phyloP scores from a whole-genome alignment of 2,113 vertebrate species.

The Notarius lentiginosus region DNA sequence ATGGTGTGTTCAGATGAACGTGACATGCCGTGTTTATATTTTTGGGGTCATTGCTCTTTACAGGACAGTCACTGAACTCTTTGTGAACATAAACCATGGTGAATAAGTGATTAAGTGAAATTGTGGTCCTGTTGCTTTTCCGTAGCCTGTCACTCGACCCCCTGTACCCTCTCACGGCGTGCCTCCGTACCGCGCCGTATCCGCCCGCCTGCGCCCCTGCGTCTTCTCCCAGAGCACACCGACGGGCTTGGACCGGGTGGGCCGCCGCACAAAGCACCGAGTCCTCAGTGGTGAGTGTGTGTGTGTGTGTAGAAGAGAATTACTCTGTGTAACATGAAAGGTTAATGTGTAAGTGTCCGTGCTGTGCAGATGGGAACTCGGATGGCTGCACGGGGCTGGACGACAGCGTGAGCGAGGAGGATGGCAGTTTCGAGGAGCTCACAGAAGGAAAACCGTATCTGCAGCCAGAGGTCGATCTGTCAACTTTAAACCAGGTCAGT shows the following conservation, averaged over 20 bases:
- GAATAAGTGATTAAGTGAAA: neutral
- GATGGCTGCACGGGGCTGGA: slow-evolving; percentile 80
- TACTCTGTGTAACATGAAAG: neutral
- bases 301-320: neutral
- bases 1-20: neutral
- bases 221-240: slow-evolving; percentile 93
- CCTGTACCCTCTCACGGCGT: slow-evolving; percentile 89
- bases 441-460: slow-evolving; percentile 84
- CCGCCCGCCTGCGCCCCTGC: slow-evolving; percentile 85
- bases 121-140: slow-evolving; percentile 10
- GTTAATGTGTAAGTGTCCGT: neutral
- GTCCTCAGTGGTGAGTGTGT: slow-evolving; percentile 82
- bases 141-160: slow-evolving; percentile 80
- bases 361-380: slow-evolving; percentile 75
- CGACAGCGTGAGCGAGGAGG: slow-evolving; percentile 93
- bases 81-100: neutral
- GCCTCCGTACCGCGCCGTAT: slow-evolving; percentile 89
- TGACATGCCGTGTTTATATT: slow-evolving; percentile 15
- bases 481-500: slow-evolving; percentile 91
- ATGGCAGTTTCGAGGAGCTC: slow-evolving; percentile 90
- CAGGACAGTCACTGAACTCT: slow-evolving; percentile 39
- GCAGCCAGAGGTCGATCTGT: slow-evolving; percentile 87
- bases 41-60: slow-evolving; percentile 27
- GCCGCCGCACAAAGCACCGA: slow-evolving; percentile 79
- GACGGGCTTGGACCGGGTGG: slow-evolving; percentile 89